Conservation (phyloP, 1,140 invertebrate genomes). For the Eumeta japonica region DNA sequence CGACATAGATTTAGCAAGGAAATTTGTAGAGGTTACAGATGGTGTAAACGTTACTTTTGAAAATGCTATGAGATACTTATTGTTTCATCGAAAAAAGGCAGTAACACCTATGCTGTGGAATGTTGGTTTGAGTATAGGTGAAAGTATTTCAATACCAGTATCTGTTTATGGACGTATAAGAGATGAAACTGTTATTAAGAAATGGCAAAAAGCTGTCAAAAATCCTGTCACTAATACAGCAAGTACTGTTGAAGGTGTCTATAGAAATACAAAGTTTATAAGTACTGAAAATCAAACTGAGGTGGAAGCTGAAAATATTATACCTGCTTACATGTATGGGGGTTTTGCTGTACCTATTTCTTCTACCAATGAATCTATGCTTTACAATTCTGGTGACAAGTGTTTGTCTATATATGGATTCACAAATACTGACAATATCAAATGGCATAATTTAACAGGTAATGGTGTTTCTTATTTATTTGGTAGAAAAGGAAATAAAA, state of each 20-base stretch:
- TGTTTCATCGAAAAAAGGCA: conserved; percentile 42
- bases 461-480: conserved; percentile 47
- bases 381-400: conserved; percentile 44
- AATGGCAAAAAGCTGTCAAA: conserved; percentile 32
- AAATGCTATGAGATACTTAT: conserved; percentile 35
- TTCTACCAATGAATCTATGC: conserved; percentile 37
- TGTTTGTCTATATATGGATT: conserved; percentile 46
- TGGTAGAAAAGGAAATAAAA: conserved; percentile 40
- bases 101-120: conserved; percentile 36
- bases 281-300: conserved; percentile 35
- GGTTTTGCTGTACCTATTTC: conserved; percentile 41
- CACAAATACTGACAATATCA: conserved; percentile 36
- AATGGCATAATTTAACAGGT: conserved; percentile 44
- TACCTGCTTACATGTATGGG: conserved; percentile 44
- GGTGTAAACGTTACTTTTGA: conserved; percentile 42
- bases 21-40: conserved; percentile 36
- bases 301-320: conserved; percentile 22
- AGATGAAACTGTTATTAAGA: conserved; percentile 34
- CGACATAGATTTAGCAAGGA: conserved; percentile 25
- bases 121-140: conserved; percentile 45
- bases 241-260: conserved; percentile 27
- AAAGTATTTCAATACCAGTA: conserved; percentile 49
- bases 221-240: conserved; percentile 31
- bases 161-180: conserved; percentile 40
- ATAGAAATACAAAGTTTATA: conserved; percentile 25